These are phyloP conservation scores for Pogonocichla stellata DNA, from an alignment of 2,113 vertebrate species.

Conservation along the genomic window DNA sequence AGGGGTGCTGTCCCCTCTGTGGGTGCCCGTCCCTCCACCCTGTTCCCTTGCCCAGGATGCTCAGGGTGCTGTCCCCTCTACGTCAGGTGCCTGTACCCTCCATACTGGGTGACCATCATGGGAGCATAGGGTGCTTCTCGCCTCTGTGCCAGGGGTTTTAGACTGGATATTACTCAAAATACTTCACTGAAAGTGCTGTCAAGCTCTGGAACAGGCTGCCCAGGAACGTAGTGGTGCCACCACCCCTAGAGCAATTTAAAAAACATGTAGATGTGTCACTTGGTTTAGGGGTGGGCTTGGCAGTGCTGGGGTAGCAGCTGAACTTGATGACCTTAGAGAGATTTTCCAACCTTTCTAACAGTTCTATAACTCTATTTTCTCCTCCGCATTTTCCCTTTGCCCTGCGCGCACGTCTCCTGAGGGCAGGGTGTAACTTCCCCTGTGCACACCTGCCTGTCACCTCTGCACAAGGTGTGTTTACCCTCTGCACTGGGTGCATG, in stretches of 20 bases:
- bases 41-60: background rate
- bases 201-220: background rate
- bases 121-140: too few species aligned
- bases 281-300: background rate
- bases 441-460: background rate
- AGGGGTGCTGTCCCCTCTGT: background rate
- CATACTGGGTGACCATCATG: too few species aligned
- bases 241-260: background rate
- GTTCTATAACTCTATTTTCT: background rate
- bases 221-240: background rate
- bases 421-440: background rate
- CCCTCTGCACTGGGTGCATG: fast-evolving
- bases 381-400: background rate
- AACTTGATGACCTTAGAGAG: background rate
- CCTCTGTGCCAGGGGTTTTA: background rate
- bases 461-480: background rate
- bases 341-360: background rate
- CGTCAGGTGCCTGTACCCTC: background rate
- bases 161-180: background rate
- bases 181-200: background rate
- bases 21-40: background rate
- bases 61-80: too few species aligned
- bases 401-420: background rate
- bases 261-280: background rate
- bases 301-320: background rate